Evolutionary conservation across 2,888 invertebrate genomes (phyloP).

Genomic region (Seira musarum): DNA sequence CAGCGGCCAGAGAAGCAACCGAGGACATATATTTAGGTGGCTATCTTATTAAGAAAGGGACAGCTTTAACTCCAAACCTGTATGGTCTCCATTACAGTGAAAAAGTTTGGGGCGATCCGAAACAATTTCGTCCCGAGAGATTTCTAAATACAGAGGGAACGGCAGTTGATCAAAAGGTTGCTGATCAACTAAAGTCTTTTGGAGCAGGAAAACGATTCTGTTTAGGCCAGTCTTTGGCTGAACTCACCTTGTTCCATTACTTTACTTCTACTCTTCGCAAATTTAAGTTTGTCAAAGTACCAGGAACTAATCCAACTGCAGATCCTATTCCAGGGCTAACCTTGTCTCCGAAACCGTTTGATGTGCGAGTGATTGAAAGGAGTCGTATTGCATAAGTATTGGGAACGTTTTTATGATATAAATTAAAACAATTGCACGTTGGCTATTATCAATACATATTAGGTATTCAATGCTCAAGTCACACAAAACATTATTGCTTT

Average conservation of each 20-base stretch:
- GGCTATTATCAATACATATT: too few species aligned
- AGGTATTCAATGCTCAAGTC: too few species aligned
- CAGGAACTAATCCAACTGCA: background rate
- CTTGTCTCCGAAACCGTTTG: slow-evolving; percentile 9
- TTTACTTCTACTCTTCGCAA: slow-evolving; percentile 8
- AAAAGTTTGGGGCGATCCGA: slow-evolving; percentile 34
- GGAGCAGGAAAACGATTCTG: slow-evolving; percentile 26
- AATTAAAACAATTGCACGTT: background rate
- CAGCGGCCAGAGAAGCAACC: slow-evolving; percentile 22
- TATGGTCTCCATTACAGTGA: slow-evolving; percentile 32
- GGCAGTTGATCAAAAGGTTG: slow-evolving; percentile 3
- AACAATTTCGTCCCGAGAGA: slow-evolving; percentile 40
- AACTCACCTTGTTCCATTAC: slow-evolving; percentile 22
- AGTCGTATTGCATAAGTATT: background rate
- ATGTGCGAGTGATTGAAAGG: slow-evolving; percentile 9
- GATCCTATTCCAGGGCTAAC: slow-evolving; percentile 4
- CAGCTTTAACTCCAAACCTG: background rate
- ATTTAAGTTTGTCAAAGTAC: slow-evolving; percentile 11
- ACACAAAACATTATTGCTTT: too few species aligned
- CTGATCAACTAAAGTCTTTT: slow-evolving; percentile 12
- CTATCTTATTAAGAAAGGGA: slow-evolving; percentile 23
- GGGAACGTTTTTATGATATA: too few species aligned
- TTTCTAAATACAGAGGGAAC: slow-evolving; percentile 23
- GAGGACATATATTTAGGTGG: slow-evolving; percentile 35
- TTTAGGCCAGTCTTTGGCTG: slow-evolving; percentile 23